Percentiles rank a stretch among this genome's conserved stretches.
Conservation (phyloP, 2,797 vertebrate species). For the Myripristis jacobus region DNA sequence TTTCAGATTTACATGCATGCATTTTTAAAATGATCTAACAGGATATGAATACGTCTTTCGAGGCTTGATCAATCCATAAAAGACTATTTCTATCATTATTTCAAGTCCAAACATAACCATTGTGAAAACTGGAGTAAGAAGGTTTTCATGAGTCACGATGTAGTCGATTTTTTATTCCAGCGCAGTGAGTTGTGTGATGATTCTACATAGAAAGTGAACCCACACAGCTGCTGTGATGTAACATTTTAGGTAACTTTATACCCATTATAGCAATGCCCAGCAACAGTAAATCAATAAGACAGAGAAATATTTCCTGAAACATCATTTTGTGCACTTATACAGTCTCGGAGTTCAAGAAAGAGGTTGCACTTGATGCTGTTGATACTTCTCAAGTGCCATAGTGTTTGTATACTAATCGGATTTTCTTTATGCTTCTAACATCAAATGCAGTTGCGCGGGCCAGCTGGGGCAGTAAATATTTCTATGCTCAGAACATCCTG, state of each 20-base stretch:
- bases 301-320: conserved; percentile 25
- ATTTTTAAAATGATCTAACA: no score
- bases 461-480: conserved; percentile 36
- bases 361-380: not conserved
- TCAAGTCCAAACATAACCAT: no score
- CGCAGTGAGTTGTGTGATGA: conserved; percentile 6
- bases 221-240: conserved; percentile 67
- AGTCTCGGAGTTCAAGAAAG: not conserved
- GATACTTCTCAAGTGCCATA: not conserved
- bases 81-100: no score
- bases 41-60: no score
- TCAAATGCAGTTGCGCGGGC: conserved; percentile 29
- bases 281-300: conserved; percentile 63
- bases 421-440: conserved; percentile 17
- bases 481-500: conserved; percentile 23
- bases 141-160: not conserved
- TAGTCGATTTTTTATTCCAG: conserved; percentile 26
- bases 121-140: no score
- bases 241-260: conserved; percentile 64
- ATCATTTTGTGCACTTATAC: not conserved
- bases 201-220: conserved; percentile 47
- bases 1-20: no score
- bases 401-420: conserved; percentile 6
- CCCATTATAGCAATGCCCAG: conserved; percentile 44
- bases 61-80: no score